Base-by-base conservation (phyloP, 2,888 invertebrate species). In the Melanotus villosus region DNA sequence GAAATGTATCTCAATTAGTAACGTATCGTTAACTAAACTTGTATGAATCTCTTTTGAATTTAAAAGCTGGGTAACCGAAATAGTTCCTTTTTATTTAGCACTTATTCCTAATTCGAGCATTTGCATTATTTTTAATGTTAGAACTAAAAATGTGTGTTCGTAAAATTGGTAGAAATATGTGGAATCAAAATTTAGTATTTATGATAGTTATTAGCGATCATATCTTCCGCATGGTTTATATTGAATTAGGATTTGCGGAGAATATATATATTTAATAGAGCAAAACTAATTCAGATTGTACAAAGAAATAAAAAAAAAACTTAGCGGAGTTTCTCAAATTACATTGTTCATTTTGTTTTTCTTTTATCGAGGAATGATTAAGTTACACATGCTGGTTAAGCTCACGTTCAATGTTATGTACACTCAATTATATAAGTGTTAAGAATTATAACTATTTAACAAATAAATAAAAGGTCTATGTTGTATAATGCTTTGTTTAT, bases 381-480 rank as follows among this genome's bases (percentile, higher is more conserved):
- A 58, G 54, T 69, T 69, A 65, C 68, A 69, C 60, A 23, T 65
- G 64, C 58, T 68, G 58, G n/a, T 65, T 65, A 52, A 59, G 68
- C 59, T 65, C 68, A 69, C 68, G 18, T 58, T 59, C 41, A 59
- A 64, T 65, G 68, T 69, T 69, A 69, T 38, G 43, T 64, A 68
- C 68, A 65, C 68, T 68, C 63, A 64, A 64, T 57, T 63, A 68
- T 69, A 52, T 69, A 59, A 65, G 45, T 69, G 68, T 69, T 69
- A 57, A 18, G 54, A 59, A 59, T 65, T 69, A 63, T 68, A 57
- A 45, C 56, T 50, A 68, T 60, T 47, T 68, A 68, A 57, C 59
- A 38, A 57, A 63, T 68, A 63, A 68, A 63, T 41, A 41, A 26
- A 26, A 26, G 26, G 26, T 68, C 47, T 68, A 68, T 68, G 68